Evolutionary conservation across 2,888 invertebrate species (phyloP).

Genomic region (Tachina fera): DNA sequence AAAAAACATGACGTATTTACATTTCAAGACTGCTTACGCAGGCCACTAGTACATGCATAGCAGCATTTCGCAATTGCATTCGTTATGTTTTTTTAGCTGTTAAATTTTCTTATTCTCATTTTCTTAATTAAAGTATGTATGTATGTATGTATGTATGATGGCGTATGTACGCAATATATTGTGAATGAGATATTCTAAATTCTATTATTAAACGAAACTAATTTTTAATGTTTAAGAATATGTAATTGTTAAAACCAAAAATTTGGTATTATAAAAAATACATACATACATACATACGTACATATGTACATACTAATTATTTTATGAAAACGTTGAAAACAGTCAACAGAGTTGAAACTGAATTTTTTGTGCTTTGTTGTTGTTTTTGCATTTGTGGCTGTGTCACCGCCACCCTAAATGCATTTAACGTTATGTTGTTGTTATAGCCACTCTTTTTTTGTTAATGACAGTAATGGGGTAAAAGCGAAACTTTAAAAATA

Average conservation of each 20-base stretch:
- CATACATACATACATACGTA: no score
- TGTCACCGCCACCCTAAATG: slow-evolving; percentile 46
- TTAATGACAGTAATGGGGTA: slow-evolving; percentile 21
- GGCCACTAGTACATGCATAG: background rate
- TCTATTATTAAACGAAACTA: no score
- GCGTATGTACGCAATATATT: no score
- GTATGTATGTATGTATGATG: background rate
- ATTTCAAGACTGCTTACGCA: no score
- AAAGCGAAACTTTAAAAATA: slow-evolving; percentile 27
- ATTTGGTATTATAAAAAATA: no score
- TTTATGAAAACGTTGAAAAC: background rate
- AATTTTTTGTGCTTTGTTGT: slow-evolving; percentile 12
- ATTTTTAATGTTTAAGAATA: no score
- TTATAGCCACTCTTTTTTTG: background rate
- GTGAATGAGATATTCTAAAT: no score
- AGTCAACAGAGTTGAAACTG: background rate
- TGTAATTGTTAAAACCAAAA: no score
- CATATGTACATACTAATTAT: no score
- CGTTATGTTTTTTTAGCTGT: no score
- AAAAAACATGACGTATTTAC: no score
- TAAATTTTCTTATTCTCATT: no score
- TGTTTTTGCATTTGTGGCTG: background rate
- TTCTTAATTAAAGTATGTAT: background rate
- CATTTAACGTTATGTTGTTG: slow-evolving; percentile 8
- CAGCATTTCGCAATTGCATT: slow-evolving; percentile 7